Evolutionary conservation across 2,113 vertebrate genomes (phyloP).

Genomic region (Rhinopithecus roxellana): DNA sequence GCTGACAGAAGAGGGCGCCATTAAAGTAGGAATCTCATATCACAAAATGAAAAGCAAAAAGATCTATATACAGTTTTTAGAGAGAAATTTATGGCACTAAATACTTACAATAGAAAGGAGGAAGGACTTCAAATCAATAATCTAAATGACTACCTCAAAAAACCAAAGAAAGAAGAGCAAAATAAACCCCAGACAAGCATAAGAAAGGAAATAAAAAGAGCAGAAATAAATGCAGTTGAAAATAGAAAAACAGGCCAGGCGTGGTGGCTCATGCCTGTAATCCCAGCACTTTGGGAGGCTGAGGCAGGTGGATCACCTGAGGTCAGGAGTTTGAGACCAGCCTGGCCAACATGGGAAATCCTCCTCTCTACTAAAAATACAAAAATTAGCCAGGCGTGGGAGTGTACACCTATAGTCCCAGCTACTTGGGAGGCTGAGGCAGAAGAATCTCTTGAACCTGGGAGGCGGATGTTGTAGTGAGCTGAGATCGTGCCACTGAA

Average conservation of each 20-base stretch:
- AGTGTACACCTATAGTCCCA: no score
- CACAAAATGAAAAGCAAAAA: constrained; percentile 36
- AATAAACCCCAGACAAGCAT: background rate
- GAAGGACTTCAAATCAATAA: background rate
- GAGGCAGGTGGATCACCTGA: no score
- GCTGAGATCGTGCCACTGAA: no score
- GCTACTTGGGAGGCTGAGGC: no score
- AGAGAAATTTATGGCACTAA: constrained; percentile 25
- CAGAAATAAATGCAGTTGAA: constrained; percentile 23
- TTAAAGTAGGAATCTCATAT: constrained; percentile 67
- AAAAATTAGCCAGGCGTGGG: no score
- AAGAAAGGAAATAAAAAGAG: constrained; percentile 26
- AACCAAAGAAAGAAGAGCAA: constrained; percentile 5
- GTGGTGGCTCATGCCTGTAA: no score
- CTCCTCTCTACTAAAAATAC: no score
- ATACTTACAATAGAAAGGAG: background rate
- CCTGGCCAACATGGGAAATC: no score
- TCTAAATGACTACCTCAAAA: background rate
- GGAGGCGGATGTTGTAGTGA: no score
- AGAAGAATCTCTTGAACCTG: no score
- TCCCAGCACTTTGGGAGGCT: no score
- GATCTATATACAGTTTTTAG: background rate
- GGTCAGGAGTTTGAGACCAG: no score
- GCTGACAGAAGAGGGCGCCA: constrained; percentile 73
- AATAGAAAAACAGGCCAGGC: background rate